Base-by-base conservation (phyloP, 2,888 invertebrate genomes). In the Idaea straminata region DNA sequence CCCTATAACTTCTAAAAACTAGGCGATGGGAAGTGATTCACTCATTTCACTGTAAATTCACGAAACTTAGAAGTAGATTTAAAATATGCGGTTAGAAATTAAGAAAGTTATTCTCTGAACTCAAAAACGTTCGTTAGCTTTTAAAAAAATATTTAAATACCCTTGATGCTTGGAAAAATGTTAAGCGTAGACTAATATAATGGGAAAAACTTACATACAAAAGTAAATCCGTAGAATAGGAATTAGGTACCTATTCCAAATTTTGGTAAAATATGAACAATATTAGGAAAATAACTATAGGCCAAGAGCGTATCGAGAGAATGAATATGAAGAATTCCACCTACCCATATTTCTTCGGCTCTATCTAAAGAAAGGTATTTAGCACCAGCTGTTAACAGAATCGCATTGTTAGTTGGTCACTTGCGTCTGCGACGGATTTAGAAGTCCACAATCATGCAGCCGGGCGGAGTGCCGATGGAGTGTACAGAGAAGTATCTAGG, bases 391-490 rank as follows among this genome's bases (percentile, higher is more conserved):
- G 74, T 65, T 69, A 38, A 62, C 59, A 72, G 60, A 64, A 62
- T 25, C 62, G 66, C 69, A 69, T 47, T 47, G 70, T 65, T 72
- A 70, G 66, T 74, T 74, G 70, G 74, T 74, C 69, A 72, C 64
- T 69, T 66, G 69, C 69, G 38, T 66, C 60, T 70, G 61, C 66
- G 72, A 69, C 71, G 61, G 62, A 69, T 70, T 67, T 73, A 73
- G 62, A 61, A 62, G 25, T n/a, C 62, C 10, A 62, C 35, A 62
- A 61, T 47, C 38, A 57, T 65, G 63, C 64, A 59, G 57, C 35
- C 63, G 61, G 67, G 59, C 34, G 64, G 64, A 59, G 16, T 34
- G 16, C 25, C 16, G 47, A 47, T 47, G 47, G 47, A 47, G 6
- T 5, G 47, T 47, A 10, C 47, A 47, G 47, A 47, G 47, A 6